These are phyloP conservation scores for Lagorchestes hirsutus DNA, from an alignment of 2,797 vertebrate species.

Conservation along the genomic window DNA sequence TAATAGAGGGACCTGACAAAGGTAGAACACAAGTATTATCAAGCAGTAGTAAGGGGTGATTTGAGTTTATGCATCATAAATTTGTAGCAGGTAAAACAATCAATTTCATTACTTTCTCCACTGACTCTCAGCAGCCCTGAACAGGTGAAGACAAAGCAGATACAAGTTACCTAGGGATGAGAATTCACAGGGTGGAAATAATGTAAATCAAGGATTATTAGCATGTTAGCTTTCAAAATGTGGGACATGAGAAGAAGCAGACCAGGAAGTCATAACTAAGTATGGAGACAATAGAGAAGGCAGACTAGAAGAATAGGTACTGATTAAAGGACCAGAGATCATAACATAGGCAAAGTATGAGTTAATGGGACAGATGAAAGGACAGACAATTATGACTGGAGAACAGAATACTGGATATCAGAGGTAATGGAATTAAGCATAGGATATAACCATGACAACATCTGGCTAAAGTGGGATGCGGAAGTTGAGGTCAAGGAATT, in stretches of 20 bases:
- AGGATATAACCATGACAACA: background rate
- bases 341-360: background rate
- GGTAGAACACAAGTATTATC: background rate
- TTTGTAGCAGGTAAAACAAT: background rate
- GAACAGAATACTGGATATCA: no score
- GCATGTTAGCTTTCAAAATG: background rate
- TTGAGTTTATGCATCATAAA: background rate
- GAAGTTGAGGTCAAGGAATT: background rate
- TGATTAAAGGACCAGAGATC: background rate
- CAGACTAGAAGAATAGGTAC: background rate
- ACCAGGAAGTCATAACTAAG: no score
- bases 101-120: background rate
- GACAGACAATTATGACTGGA: background rate
- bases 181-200: background rate
- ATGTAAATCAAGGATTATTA: background rate
- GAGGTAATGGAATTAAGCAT: background rate
- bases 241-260: background rate
- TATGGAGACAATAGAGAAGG: background rate
- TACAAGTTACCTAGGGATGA: background rate
- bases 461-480: background rate
- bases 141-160: background rate
- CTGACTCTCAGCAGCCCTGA: no score
- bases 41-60: background rate
- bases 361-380: background rate
- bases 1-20: background rate